Evolutionary conservation across 2,797 vertebrate species (phyloP), one percentile per base, ranked within the genome.

Genomic region (Lindbergichthys nudifrons): DNA sequence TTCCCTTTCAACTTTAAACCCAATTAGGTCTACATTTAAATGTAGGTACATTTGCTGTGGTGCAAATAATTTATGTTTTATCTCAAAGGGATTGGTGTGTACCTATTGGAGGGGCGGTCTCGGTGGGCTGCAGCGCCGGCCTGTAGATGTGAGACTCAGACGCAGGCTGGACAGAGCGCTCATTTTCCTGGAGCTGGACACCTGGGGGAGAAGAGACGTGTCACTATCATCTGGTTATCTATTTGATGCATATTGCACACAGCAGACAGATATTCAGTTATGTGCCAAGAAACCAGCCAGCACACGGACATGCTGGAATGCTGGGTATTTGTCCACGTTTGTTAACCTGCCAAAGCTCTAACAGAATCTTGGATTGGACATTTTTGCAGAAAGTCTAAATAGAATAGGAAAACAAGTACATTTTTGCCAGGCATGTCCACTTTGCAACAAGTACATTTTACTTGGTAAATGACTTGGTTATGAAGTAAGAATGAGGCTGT

Each of bases 91-190:
- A 51, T 52, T 14, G 18, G 14, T 57, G 51, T 41, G 21, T 58
- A 93, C 91, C 90, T n/a, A 8, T 73, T 18, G 46, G 42, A 47
- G 94, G 93, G 2, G 1, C 1, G 1, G 79, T 56, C 48, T 92
- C 86, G 16, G 74, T 82, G 26, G 89, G 87, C 65, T 88, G 86
- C 52, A 94, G 85, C 41, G 70, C 70, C 0, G 87, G 88, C 15
- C 1, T 66, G 70, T 70, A 64, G 48, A 63, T 21, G 14, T 9
- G 67, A 48, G 5, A 53, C 21, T 57, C 41, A 18, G 66, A 32
- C 10, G 6, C 46, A 11, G 66, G 60, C 42, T 45, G 68, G 50
- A 46, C 10, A 14, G 19, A 71, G 63, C 5, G 30, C 9, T 45
- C 41, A 16, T 50, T 71, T 41, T 2, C 52, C 70, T 59, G 65